Evolutionary conservation across 2,113 vertebrate species (phyloP), one percentile per base, ranked within the genome.

Genomic region (Agapornis roseicollis): DNA sequence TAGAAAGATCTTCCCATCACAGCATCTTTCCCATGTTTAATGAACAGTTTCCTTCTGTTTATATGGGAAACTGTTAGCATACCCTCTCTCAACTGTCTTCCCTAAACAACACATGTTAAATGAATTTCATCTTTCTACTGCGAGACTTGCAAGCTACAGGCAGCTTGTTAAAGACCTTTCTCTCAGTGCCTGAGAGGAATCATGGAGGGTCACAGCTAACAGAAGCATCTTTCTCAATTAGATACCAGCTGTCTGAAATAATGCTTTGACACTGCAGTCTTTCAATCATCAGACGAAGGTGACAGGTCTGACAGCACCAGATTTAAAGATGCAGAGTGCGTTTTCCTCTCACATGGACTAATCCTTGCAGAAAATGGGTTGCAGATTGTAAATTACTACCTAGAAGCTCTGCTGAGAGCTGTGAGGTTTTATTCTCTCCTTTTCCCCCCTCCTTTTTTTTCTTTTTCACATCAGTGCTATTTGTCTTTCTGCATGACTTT

Each of bases 141-240:
- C 8, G 44, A 90, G 89, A 64, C 64, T 82, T 58, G 70, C 18
- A 52, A 92, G 37, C 42, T 89, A 35, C 73, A 76, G 78, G 49
- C 91, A 94, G 68, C 79, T 78, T 68, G 60, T 90, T 88, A 94
- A 82, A 95, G 47, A 25, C 49, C 63, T 50, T 95, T 82, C 56
- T 70, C 66, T 90, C 0, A 1, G 35, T 50, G 56, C 63, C 68
- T 74, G 80, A 68, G 73, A 80, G 58, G 86, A 78, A 71, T 35
- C 6, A 11, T 23, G 47, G 46, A 88, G 50, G 91, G 69, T 93
- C 81, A 56, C 37, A 81, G 73, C 39, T 85, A 89, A 88, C 6
- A 85, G 70, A 93, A 64, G 71, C 80, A 93, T 94, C 73, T 61
- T 92, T 64, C 90, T 96, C 80, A 64, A 66, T 96, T 90, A 90